Conservation (phyloP, 2,797 vertebrate genomes). For the Luscinia megarhynchos region DNA sequence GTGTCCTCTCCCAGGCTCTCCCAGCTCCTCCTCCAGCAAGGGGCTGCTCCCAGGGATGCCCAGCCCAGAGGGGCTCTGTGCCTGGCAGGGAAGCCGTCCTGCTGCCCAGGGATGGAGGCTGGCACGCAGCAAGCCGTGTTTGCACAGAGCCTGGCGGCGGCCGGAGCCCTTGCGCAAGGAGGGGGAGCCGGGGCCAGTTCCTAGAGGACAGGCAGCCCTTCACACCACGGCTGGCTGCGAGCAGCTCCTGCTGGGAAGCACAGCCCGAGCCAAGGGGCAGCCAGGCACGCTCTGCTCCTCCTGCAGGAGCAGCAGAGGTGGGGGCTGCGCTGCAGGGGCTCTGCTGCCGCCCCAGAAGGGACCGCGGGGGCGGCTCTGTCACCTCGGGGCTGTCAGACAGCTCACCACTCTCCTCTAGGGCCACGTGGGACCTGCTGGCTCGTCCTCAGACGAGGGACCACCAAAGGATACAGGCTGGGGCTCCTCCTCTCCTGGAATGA, state of each 20-base stretch:
- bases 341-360: background rate
- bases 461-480: background rate
- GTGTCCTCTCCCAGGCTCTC: background rate
- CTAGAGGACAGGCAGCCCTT: slow-evolving; percentile 64
- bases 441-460: background rate
- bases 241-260: background rate
- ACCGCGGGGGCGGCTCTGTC: background rate
- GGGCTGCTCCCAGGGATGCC: background rate
- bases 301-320: background rate
- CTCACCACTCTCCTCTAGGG: background rate
- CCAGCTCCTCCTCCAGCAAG: background rate
- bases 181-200: slow-evolving; percentile 2
- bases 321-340: background rate
- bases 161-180: background rate
- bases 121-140: background rate
- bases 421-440: background rate
- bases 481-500: background rate
- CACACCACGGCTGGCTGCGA: slow-evolving; percentile 49
- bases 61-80: background rate
- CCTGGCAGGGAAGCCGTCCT: background rate
- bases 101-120: background rate
- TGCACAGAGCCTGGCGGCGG: background rate
- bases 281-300: background rate
- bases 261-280: background rate
- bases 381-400: background rate